phyloP scores from a whole-genome alignment of 2,888 invertebrate species.

The Diplolepis rosae region DNA sequence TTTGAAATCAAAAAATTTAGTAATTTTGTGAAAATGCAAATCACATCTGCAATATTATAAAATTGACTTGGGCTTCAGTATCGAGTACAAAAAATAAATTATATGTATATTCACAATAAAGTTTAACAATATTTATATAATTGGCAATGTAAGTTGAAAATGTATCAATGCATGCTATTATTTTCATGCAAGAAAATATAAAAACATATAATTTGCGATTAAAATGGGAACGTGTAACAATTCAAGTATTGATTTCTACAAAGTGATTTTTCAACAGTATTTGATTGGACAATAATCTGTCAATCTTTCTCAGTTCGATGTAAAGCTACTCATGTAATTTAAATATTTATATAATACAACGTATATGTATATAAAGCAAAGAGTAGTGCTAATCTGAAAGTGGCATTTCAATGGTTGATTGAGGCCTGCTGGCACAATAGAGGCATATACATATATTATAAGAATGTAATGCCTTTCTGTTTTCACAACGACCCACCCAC shows the following conservation, averaged over 20 bases:
- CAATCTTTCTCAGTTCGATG: slow-evolving; percentile 26
- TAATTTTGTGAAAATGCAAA: no score
- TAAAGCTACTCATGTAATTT: slow-evolving; percentile 46
- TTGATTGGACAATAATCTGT: slow-evolving; percentile 2
- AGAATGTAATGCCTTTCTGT: slow-evolving; percentile 38
- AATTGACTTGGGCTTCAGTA: no score
- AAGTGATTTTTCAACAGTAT: not conserved
- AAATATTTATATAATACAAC: slow-evolving; percentile 44
- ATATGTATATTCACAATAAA: no score
- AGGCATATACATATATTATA: slow-evolving; percentile 43
- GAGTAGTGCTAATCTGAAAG: slow-evolving; percentile 48
- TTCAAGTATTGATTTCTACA: not conserved
- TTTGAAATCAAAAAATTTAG: no score
- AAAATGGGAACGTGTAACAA: no score
- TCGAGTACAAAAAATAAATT: no score
- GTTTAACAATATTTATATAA: no score
- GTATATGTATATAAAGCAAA: slow-evolving; percentile 41
- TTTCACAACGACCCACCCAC: slow-evolving; percentile 45
- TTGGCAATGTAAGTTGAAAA: no score
- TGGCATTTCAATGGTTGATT: slow-evolving; percentile 50
- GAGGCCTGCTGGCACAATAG: slow-evolving; percentile 45
- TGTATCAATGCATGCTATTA: no score
- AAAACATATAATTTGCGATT: no score
- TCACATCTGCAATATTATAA: no score
- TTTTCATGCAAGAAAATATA: no score